A percentile compares a stretch with the other conserved stretches of the same genome.
These are phyloP conservation scores for Pterobdella sp. DNA, from an alignment of 2,888 invertebrate species.

Conservation along the genomic window DNA sequence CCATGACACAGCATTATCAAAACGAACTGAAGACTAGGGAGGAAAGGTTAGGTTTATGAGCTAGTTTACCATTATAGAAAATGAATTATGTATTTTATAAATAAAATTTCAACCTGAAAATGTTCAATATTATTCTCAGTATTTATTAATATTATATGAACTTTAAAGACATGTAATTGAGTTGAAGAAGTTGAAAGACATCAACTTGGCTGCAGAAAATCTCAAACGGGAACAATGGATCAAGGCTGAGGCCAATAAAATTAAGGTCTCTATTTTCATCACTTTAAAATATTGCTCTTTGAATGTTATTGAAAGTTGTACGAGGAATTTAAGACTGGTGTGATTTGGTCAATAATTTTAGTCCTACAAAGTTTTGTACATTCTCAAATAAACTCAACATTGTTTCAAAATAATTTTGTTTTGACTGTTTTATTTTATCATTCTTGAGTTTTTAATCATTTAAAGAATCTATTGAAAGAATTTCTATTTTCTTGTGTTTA, in stretches of 20 bases:
- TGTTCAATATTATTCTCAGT: too few relatives aligned
- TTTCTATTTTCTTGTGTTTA: not conserved
- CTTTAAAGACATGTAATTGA: conserved; percentile 46
- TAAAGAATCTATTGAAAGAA: too few relatives aligned
- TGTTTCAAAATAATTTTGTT: too few relatives aligned
- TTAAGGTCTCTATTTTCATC: conserved; percentile 47
- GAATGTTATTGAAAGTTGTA: not conserved
- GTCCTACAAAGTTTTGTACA: too few relatives aligned
- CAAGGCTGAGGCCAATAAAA: conserved; percentile 52
- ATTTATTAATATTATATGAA: not conserved
- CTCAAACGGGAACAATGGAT: conserved; percentile 52
- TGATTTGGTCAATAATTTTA: too few relatives aligned
- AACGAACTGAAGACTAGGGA: conserved; percentile 46
- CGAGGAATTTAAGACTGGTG: too few relatives aligned
- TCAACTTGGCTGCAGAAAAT: conserved; percentile 51
- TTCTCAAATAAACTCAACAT: too few relatives aligned
- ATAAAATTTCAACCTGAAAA: too few relatives aligned
- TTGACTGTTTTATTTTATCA: too few relatives aligned
- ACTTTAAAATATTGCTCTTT: too few relatives aligned
- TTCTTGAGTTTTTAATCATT: too few relatives aligned
- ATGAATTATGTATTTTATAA: not conserved
- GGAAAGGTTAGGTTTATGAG: conserved; percentile 44
- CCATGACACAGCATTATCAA: conserved; percentile 49
- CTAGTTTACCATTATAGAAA: not conserved
- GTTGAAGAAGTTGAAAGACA: conserved; percentile 49